These are phyloP conservation scores for Platynereis dumerilii DNA, from an alignment of 2,888 invertebrate genomes.

Conservation along the genomic window DNA sequence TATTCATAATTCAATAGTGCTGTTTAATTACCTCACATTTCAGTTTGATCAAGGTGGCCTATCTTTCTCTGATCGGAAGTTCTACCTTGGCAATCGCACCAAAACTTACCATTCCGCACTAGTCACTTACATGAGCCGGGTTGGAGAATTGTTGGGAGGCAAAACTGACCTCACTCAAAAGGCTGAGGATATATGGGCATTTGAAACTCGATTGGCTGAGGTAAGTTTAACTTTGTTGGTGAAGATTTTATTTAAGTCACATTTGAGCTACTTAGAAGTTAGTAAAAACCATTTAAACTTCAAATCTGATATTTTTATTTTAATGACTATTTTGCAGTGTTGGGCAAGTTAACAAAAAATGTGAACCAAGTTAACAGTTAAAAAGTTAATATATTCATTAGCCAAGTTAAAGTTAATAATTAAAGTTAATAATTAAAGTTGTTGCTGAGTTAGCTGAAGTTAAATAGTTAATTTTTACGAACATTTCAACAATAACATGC, in stretches of 20 bases:
- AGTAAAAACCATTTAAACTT: no score
- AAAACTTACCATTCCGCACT: slow-evolving; percentile 40
- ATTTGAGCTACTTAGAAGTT: no score
- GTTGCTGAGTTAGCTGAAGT: no score
- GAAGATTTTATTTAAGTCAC: background rate
- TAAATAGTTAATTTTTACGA: no score
- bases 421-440: no score
- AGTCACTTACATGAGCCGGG: slow-evolving; percentile 38
- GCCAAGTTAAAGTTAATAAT: no score
- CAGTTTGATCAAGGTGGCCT: slow-evolving; percentile 52
- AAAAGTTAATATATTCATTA: no score
- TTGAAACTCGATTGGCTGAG: slow-evolving; percentile 48
- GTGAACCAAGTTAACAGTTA: no score
- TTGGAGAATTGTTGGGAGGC: slow-evolving; percentile 44
- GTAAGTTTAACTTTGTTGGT: slow-evolving; percentile 37
- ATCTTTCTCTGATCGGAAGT: slow-evolving; percentile 42
- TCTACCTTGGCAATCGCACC: slow-evolving; percentile 42
- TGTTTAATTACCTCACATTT: slow-evolving; percentile 17
- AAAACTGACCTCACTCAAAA: slow-evolving; percentile 34
- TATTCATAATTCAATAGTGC: background rate
- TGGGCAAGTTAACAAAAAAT: no score
- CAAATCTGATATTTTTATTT: no score
- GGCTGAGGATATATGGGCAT: slow-evolving; percentile 44
- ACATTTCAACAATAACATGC: no score
- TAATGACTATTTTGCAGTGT: no score